Conservation (phyloP, 2,797 vertebrate species). For the Gymnocypris eckloni region DNA sequence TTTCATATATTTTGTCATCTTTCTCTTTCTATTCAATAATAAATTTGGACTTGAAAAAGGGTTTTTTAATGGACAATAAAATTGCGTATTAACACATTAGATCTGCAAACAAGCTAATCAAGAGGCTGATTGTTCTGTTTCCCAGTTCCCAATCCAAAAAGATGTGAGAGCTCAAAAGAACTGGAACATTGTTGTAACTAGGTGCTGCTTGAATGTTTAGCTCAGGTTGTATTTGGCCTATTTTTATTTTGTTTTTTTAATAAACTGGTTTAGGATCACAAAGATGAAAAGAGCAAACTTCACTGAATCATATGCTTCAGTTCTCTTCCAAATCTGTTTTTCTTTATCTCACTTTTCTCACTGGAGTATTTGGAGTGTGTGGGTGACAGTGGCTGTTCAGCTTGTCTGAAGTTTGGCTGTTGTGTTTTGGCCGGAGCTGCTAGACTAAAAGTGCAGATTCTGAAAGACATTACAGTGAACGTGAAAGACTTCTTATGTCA, state of each 20-base stretch:
- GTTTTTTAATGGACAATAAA: neutral
- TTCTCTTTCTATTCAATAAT: neutral
- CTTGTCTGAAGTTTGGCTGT: slow-evolving; percentile 48
- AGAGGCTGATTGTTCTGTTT: neutral
- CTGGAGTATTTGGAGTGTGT: slow-evolving; percentile 28
- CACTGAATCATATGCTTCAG: slow-evolving; percentile 14
- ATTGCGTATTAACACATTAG: neutral
- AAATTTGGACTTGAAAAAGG: neutral
- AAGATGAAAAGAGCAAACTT: slow-evolving; percentile 49
- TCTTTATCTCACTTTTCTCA: slow-evolving; percentile 41
- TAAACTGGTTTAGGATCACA: neutral
- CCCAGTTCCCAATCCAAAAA: neutral
- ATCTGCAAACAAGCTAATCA: neutral
- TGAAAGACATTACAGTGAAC: slow-evolving; percentile 1
- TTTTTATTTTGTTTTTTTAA: neutral
- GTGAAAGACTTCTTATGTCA: slow-evolving; percentile 18
- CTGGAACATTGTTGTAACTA: neutral
- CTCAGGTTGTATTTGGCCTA: neutral
- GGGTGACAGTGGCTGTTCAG: slow-evolving; percentile 35
- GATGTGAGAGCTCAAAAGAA: neutral
- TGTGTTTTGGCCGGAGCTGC: slow-evolving; percentile 53
- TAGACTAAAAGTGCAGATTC: slow-evolving; percentile 52
- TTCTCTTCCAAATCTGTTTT: slow-evolving; percentile 1
- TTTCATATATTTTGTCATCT: neutral
- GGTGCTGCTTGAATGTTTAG: neutral